Evolutionary conservation across 2,113 vertebrate genomes (phyloP), one percentile per base, ranked within the genome.

Genomic region (Phoxinus phoxinus): DNA sequence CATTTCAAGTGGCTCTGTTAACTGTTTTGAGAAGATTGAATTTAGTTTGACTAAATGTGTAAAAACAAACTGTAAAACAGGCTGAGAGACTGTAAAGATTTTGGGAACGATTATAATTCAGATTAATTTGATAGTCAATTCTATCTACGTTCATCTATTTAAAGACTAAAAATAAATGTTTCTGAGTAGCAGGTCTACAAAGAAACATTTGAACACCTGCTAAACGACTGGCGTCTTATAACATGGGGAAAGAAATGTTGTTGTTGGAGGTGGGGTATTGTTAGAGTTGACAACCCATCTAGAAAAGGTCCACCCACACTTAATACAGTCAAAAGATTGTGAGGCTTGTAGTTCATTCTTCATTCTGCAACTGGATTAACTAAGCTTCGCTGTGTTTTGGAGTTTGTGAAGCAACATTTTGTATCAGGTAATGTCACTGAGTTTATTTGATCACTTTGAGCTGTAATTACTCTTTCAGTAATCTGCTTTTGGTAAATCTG

Each of bases 281-380:
- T 74, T 41, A 58, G 2, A 65, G 27, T 7, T 32, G 27, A 6
- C 61, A 65, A 65, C 4, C 41, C 41, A 25, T 65, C 13, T 25
- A 41, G 76, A 59, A 59, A 79, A 79, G 11, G 30, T 41, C 32
- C 76, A 41, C 76, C 76, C 53, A 37, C 53, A 61, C 7, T 15
- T 61, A 46, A 9, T 25, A 44, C 41, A 46, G 71, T 17, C 71
- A 73, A n/a, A 46, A 74, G 12, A 46, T 15, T 17, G 41, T 3
- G 41, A 46, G 12, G 3, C 12, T 12, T 48, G 23, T 8, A 25
- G 41, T 8, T 74, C 13, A 0, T 44, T 46, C 41, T 25, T 74
- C 41, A 74, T 48, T 74, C 71, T 3, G 12, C 25, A n/a, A 46
- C 41, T 46, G 71, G 71, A 74, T 46, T 74, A 46, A 63, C 41